Conservation (phyloP, 2,797 vertebrate genomes). For the Etheostoma perlongum region DNA sequence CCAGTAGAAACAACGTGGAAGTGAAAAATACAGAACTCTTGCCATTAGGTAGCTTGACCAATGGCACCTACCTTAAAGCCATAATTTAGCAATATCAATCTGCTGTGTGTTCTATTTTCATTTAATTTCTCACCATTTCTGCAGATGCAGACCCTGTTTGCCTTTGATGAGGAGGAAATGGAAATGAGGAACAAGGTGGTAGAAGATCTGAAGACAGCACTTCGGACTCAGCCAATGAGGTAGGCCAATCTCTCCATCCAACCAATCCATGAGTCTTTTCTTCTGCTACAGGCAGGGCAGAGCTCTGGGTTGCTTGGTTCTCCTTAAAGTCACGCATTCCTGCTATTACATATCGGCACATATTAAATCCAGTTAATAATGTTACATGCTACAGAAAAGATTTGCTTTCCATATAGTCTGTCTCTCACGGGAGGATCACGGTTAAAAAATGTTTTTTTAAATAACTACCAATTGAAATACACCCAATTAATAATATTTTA, state of each 20-base stretch:
- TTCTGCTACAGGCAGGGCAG: not conserved
- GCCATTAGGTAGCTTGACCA: not conserved
- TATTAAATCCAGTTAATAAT: slow-evolving; percentile 24
- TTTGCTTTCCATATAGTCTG: slow-evolving; percentile 12
- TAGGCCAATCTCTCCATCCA: slow-evolving; percentile 53
- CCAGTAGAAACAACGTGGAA: not conserved
- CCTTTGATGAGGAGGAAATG: slow-evolving; percentile 96
- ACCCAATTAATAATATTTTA: slow-evolving; percentile 42
- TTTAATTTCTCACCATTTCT: slow-evolving; percentile 11
- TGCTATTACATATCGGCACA: not conserved
- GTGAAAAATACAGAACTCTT: not conserved
- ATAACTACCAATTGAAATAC: slow-evolving; percentile 30
- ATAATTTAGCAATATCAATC: not conserved
- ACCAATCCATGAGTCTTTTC: not conserved
- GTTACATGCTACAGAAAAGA: slow-evolving; percentile 10
- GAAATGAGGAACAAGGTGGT: slow-evolving; percentile 97
- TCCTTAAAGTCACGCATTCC: slow-evolving; percentile 1
- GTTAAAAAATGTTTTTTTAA: not conserved
- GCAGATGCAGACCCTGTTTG: slow-evolving; percentile 97
- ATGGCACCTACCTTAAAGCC: not conserved
- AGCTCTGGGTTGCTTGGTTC: not conserved
- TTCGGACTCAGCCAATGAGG: slow-evolving; percentile 99
- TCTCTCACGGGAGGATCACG: slow-evolving; percentile 13
- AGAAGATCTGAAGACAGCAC: slow-evolving; percentile 97
- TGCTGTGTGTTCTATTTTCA: not conserved